Conservation (phyloP, 2,113 vertebrate species). For the Anoplopoma fimbria region DNA sequence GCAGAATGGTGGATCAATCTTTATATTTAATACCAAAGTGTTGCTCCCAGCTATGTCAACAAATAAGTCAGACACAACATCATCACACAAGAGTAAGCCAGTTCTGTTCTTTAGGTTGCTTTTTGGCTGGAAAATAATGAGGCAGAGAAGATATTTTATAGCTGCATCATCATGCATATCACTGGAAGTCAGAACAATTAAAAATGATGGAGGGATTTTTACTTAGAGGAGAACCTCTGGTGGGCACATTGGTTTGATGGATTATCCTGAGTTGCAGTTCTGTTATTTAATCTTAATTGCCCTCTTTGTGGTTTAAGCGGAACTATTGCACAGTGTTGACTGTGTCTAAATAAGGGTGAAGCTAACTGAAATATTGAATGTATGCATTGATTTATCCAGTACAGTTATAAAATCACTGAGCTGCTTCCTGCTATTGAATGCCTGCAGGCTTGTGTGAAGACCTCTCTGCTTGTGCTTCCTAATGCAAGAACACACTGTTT, state of each 20-base stretch:
- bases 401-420: conserved; percentile 31
- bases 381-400: conserved; percentile 50
- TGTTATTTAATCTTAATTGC: background rate
- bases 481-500: conserved; percentile 1
- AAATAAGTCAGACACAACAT: background rate
- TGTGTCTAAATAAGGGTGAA: background rate
- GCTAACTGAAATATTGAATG: conserved; percentile 44
- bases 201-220: background rate
- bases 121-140: background rate
- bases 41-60: background rate
- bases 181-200: background rate
- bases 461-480: background rate
- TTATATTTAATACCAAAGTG: background rate
- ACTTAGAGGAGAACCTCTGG: background rate
- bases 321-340: background rate
- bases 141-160: background rate
- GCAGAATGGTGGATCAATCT: background rate
- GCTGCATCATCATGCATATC: background rate
- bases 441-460: conserved; percentile 33
- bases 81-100: background rate
- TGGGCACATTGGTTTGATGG: background rate
- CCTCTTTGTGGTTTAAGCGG: background rate
- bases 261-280: background rate
- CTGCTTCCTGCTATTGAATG: conserved; percentile 50
- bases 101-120: background rate